Conservation (phyloP, 2,888 invertebrate species). For the Lasius fuliginosus region DNA sequence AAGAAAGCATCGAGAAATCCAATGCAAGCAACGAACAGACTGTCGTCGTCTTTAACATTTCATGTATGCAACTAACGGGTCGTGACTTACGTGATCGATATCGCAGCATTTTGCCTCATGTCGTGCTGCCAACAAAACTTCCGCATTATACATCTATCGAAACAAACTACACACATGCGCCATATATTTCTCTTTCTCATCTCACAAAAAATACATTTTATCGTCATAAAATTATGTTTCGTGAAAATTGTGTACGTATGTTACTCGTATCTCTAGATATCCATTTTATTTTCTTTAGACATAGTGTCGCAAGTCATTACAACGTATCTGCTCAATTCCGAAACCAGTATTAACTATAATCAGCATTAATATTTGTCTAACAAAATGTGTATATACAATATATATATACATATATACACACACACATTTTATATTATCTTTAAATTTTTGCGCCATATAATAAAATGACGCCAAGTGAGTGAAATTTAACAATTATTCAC, state of each 20-base stretch:
- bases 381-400: not conserved
- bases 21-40: slow-evolving; percentile 54
- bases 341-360: not conserved
- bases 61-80: slow-evolving; percentile 53
- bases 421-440: not conserved
- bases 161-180: not conserved
- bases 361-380: not conserved
- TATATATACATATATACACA: not conserved
- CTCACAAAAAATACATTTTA: not conserved
- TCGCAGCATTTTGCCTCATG: slow-evolving; percentile 26
- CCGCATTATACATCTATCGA: slow-evolving; percentile 43
- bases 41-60: slow-evolving; percentile 66
- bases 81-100: slow-evolving; percentile 62
- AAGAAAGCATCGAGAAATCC: slow-evolving; percentile 46
- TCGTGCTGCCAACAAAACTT: slow-evolving; percentile 44
- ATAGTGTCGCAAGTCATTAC: not conserved
- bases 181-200: not conserved
- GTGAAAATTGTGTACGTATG: not conserved
- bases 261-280: not conserved
- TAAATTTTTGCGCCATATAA: not conserved
- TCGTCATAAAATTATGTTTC: not conserved
- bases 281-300: not conserved
- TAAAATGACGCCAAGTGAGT: not conserved
- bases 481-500: slow-evolving; percentile 1
- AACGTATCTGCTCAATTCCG: not conserved